Percentiles rank a stretch among this genome's conserved stretches.
phyloP scores from a whole-genome alignment of 2,888 invertebrate species.

The Tanypteryx hageni region DNA sequence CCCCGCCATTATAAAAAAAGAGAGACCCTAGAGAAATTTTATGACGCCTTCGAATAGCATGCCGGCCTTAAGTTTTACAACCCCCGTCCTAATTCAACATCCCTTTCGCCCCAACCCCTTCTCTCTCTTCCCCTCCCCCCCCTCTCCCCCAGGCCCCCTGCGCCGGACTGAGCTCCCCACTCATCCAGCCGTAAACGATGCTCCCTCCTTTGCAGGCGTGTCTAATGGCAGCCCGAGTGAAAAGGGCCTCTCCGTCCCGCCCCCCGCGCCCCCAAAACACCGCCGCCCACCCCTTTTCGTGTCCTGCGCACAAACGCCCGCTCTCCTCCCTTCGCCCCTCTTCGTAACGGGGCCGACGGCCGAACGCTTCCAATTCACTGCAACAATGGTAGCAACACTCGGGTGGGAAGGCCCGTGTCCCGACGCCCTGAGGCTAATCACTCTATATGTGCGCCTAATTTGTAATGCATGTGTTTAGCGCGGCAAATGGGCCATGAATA shows the following conservation, averaged over 20 bases:
- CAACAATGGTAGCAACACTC: background rate
- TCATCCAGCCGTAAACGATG: conserved; percentile 75
- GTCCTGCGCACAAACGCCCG: conserved; percentile 21
- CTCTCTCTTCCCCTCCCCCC: conserved; percentile 70
- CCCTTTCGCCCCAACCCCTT: conserved; percentile 12
- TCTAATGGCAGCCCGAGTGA: conserved; percentile 69
- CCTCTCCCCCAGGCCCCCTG: conserved; percentile 76
- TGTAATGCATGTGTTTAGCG: background rate
- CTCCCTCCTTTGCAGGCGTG: conserved; percentile 70
- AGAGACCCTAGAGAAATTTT: conserved; percentile 36
- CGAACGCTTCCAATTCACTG: background rate
- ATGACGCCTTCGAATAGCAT: conserved; percentile 36
- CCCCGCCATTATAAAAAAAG: conserved; percentile 26
- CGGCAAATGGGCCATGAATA: conserved; percentile 4
- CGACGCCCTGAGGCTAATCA: background rate
- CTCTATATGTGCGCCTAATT: background rate
- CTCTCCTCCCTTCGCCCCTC: conserved; percentile 35
- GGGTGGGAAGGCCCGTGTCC: background rate
- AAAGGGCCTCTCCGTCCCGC: background rate
- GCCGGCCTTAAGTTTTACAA: conserved; percentile 49
- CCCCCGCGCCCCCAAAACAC: background rate
- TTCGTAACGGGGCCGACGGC: background rate
- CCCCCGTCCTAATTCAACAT: conserved; percentile 50
- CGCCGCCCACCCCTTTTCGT: conserved; percentile 17
- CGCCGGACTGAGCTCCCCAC: conserved; percentile 77